Base-by-base conservation (phyloP, 2,888 invertebrate species). In the Ferdinandea cuprea region DNA sequence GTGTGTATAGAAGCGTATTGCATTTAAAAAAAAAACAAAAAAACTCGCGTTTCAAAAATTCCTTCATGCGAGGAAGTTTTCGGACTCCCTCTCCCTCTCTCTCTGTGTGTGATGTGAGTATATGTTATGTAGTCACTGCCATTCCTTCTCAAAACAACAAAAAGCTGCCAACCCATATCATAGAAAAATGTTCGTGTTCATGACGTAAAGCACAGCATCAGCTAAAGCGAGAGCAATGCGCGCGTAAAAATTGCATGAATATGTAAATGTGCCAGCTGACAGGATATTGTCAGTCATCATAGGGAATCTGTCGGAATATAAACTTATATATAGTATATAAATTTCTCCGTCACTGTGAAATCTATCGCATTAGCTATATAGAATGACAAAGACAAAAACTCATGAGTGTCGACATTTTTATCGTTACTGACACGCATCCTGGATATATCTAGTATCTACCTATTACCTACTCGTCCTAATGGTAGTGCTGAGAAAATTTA, bases 271-370 rank as follows among this genome's bases (percentile, higher is more conserved):
- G 81, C 71, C 81, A 81, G 63, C 81, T 81, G 81, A 81, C 81
- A 76, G 81, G 81, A 76, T 81, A 81, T 81, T 81, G 81, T 76
- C 81, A 81, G 76, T 81, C 81, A 81, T 81, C 81, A 71, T 65
- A 74, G 76, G 21, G 71, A 65, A 74, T 81, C 81, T 81, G 69
- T 81, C 50, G 52, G 80, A 69, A 74, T 69, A 74, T 73, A 73
- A 79, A 74, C 68, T 71, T 58, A 42, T 37, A 69, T 56, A n/a
- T n/a, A n/a, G n/a, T n/a, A n/a, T n/a, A n/a, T n/a, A n/a, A n/a
- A n/a, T n/a, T n/a, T n/a, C n/a, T n/a, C n/a, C n/a, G n/a, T n/a
- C n/a, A n/a, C 21, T 74, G 30, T 72, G 68, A 80, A 74, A 80
- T 80, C 80, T 74, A 80, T 80, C 74, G 80, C 63, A 80, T 80